These are phyloP conservation scores for Parnassius smintheus DNA, from an alignment of 2,888 invertebrate species.

Conservation along the genomic window DNA sequence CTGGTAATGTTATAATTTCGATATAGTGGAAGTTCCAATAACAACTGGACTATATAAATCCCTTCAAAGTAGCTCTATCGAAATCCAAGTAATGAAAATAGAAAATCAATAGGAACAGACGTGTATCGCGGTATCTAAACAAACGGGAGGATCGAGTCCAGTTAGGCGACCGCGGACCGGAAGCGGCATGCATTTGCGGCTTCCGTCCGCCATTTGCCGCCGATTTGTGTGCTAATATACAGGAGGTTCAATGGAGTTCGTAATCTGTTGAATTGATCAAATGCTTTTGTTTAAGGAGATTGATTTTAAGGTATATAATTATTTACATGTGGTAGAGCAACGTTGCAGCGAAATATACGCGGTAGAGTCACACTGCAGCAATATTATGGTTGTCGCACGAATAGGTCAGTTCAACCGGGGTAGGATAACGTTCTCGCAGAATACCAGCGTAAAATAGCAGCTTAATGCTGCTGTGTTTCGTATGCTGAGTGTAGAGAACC, in stretches of 20 bases:
- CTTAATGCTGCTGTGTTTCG: too few relatives aligned
- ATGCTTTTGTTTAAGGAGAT: not conserved
- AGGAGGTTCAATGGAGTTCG: constrained; percentile 17
- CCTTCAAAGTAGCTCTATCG: not conserved
- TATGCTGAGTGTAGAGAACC: too few relatives aligned
- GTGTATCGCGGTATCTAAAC: constrained; percentile 25
- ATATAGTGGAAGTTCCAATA: too few relatives aligned
- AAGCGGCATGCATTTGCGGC: constrained; percentile 45
- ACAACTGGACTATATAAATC: too few relatives aligned
- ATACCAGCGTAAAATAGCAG: too few relatives aligned
- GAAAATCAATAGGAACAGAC: constrained; percentile 18
- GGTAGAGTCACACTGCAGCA: too few relatives aligned
- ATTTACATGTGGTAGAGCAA: too few relatives aligned
- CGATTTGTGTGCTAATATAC: constrained; percentile 27
- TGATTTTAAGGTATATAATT: constrained; percentile 2
- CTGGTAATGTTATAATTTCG: too few relatives aligned
- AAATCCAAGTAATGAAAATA: constrained; percentile 11
- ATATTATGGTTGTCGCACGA: too few relatives aligned
- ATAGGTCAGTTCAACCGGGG: too few relatives aligned
- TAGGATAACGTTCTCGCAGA: too few relatives aligned
- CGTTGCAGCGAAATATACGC: too few relatives aligned
- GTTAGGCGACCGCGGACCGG: constrained; percentile 52
- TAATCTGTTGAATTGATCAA: constrained; percentile 8
- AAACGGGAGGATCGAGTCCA: constrained; percentile 36
- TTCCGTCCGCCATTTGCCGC: constrained; percentile 38